Evolutionary conservation across 2,888 invertebrate species (phyloP).

Genomic region (Drosophila cognata): DNA sequence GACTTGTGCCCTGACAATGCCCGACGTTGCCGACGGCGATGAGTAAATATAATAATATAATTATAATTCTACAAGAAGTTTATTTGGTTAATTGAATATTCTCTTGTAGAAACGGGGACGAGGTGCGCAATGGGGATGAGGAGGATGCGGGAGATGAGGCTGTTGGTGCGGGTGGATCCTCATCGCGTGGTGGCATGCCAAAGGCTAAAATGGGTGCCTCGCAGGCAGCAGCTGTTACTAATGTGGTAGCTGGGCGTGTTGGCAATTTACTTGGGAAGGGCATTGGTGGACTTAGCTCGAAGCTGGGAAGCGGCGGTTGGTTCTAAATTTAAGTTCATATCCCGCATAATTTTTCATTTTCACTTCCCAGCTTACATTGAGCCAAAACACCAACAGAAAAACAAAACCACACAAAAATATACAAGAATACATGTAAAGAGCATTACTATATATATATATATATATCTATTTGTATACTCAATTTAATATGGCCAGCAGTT

Average conservation of each 20-base stretch:
- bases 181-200: slow-evolving; percentile 72
- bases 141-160: slow-evolving; percentile 77
- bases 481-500: background rate
- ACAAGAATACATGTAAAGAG: background rate
- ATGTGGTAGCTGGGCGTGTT: slow-evolving; percentile 91
- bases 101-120: slow-evolving; percentile 61
- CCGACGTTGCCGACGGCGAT: slow-evolving; percentile 90
- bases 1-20: slow-evolving; percentile 94
- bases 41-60: slow-evolving; percentile 81
- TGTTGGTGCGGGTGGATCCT: slow-evolving; percentile 7
- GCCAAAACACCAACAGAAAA: background rate
- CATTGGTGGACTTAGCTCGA: slow-evolving; percentile 95
- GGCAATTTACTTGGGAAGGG: slow-evolving; percentile 96
- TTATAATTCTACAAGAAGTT: background rate
- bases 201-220: slow-evolving; percentile 83
- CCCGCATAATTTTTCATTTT: background rate
- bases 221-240: slow-evolving; percentile 82
- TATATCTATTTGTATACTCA: background rate
- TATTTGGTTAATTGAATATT: background rate
- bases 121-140: slow-evolving; percentile 74
- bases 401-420: background rate
- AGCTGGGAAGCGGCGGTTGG: slow-evolving; percentile 95
- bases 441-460: background rate
- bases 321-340: slow-evolving; percentile 86
- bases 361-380: background rate